Base-by-base conservation (phyloP, 2,888 invertebrate genomes). In the Plagodis pulveraria region DNA sequence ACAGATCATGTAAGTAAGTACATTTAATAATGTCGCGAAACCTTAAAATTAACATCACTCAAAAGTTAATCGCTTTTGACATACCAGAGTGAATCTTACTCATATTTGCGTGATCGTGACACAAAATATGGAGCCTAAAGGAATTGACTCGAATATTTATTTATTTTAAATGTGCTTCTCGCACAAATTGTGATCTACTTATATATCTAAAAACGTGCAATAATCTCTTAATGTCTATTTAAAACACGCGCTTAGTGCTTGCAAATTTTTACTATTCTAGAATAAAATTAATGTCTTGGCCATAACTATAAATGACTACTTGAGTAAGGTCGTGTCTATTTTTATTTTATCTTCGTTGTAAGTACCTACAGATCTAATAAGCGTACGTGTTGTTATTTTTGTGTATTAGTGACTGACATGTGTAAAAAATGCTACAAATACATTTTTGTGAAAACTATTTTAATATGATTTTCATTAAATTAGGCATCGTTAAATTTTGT, bases 161-260 rank as follows among this genome's bases (percentile, higher is more conserved):
- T 74, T 74, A 66, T 67, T 70, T 64, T 54, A 63, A 72, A 74
- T 73, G 84, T 84, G 83, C 79, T 77, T 71, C 11, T 67, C 72
- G 72, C 82, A 78, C 82, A 71, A 72, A 73, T 67, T 79, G 82
- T 84, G 81, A 83, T 85, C 78, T 82, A 67, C 12, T 6, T 12
- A 72, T 73, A 66, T 66, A 70, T 68, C 60, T 61, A 50, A 53
- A 61, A 70, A 75, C 73, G 80, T 83, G 83, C 82, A 83, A 82
- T 81, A 79, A 74, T 71, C 70, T 69, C 65, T 65, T 73, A 67
- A 71, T 67, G 68, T 56, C 56, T 71, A 72, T 72, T 64, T 66
- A 49, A 52, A 66, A 74, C 76, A 76, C 75, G 71, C 72, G 82
- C 82, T 81, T 80, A 64, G 69, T 70, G 81, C 80, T 81, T 77